phyloP scores from a whole-genome alignment of 2,888 invertebrate species.

The Chymomyza amoena region DNA sequence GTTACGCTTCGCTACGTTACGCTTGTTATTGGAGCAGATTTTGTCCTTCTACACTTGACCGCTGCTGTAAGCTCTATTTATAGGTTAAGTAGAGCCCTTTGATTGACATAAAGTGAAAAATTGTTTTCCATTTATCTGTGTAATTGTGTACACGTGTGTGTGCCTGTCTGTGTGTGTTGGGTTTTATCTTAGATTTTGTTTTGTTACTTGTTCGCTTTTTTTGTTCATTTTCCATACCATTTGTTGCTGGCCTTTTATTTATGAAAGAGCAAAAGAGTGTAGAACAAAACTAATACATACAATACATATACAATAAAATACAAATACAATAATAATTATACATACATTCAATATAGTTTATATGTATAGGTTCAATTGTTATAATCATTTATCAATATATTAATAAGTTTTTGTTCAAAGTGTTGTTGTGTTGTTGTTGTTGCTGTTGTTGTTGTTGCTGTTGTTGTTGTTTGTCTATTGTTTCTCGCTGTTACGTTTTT shows the following conservation, averaged over 20 bases:
- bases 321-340: slow-evolving; percentile 75
- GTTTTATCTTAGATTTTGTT: slow-evolving; percentile 16
- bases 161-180: not conserved
- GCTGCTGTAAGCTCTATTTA: not conserved
- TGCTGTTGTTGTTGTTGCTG: not conserved
- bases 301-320: slow-evolving; percentile 75
- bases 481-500: too few relatives aligned
- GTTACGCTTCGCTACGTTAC: too few relatives aligned
- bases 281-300: slow-evolving; percentile 76
- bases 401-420: not conserved
- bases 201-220: slow-evolving; percentile 20
- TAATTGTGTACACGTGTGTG: not conserved
- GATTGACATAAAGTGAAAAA: not conserved
- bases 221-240: slow-evolving; percentile 30
- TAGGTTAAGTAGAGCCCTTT: not conserved
- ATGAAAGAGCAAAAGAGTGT: slow-evolving; percentile 76
- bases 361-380: not conserved
- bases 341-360: slow-evolving; percentile 48
- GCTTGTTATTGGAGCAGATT: too few relatives aligned
- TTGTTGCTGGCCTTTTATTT: slow-evolving; percentile 57
- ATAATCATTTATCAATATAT: not conserved
- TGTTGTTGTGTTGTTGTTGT: not conserved
- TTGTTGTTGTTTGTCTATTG: not conserved
- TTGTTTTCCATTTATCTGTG: not conserved
- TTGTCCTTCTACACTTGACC: too few relatives aligned